Base-by-base conservation (phyloP, 2,888 invertebrate genomes). In the Drosophila pullipes region DNA sequence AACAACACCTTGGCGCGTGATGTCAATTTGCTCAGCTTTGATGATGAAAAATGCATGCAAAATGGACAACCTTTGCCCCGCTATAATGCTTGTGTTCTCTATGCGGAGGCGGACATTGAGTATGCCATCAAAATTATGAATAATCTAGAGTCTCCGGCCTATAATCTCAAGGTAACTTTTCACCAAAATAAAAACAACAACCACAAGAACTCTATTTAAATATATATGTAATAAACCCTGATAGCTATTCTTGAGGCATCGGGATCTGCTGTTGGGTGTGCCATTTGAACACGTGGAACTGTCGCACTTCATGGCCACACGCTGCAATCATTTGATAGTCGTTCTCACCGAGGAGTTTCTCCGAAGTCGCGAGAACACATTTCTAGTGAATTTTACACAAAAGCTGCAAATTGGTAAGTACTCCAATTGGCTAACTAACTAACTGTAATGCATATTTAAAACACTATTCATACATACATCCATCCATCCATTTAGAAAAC, bases 41-140 rank as follows among this genome's bases (percentile, higher is more conserved):
- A 95, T 69, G 96, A 96, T 87, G 92, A 94, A 16, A 92, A 92
- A 31, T 93, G 94, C 54, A 80, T 93, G 13, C 91, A 93, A 13
- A 90, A 93, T 82, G 95, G 95, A 9, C 91, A 93, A 74, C 93
- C 87, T 89, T 94, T 95, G 11, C 96, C 96, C 87, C 93, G 93
- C 44, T 98, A 97, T 84, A 96, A 97, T 93, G 97, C 97, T 0
- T 97, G 96, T 90, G 95, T 97, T 13, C 92, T 97, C 35, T 97
- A 95, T 83, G 96, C 96, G 0, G 95, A 96, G 52, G 96, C 96
- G 72, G 97, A 98, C 91, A 93, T 94, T 18, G 94, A 94, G 4
- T 97, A 97, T 93, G 97, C 96, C 0, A 94, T 94, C 1, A 94
- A 96, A 82, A 93, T 97, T 69, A 94, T 96, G 22, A 94, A 94